Evolutionary conservation across 23 tunicate genomes (phyloP).

Genomic region (Clavelina lepadiformis): DNA sequence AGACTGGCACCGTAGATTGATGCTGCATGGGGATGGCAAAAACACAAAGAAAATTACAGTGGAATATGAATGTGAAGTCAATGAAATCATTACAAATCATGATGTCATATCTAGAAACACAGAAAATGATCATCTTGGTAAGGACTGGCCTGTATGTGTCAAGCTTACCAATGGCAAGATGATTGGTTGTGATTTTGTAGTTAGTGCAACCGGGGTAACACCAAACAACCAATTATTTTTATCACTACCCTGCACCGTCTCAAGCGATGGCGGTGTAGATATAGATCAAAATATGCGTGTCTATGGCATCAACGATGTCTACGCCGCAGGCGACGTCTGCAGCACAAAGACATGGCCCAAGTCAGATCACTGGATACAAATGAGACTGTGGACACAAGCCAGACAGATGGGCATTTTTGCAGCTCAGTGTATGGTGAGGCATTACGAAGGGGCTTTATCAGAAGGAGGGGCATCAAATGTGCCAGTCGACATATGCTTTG

Average conservation of each 20-base stretch:
- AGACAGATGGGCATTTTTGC: constrained; percentile 90
- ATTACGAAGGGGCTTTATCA: constrained; percentile 7
- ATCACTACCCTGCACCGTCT: constrained; percentile 12
- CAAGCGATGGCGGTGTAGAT: constrained; percentile 54
- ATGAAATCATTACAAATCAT: constrained; percentile 4
- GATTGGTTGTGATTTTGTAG: constrained; percentile 62
- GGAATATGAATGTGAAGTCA: constrained; percentile 49
- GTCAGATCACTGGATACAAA: constrained; percentile 73
- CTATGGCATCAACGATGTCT: constrained; percentile 29
- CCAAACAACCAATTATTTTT: constrained; percentile 50
- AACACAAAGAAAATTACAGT: constrained; percentile 16
- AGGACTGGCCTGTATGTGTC: constrained; percentile 53
- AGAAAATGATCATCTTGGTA: constrained; percentile 3
- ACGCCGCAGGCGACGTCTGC: constrained; percentile 94
- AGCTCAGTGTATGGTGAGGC: constrained; percentile 60
- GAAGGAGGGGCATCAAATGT: constrained; percentile 1
- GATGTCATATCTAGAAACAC: background rate
- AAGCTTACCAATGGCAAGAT: constrained; percentile 43
- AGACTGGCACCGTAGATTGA: constrained; percentile 69
- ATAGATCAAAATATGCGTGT: constrained; percentile 83
- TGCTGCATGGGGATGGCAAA: constrained; percentile 12
- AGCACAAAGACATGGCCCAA: constrained; percentile 48
- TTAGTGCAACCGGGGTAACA: constrained; percentile 87
- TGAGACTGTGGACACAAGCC: constrained; percentile 93
- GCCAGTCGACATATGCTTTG: constrained; percentile 69